These are phyloP conservation scores for Fistularia commersonii DNA, from an alignment of 2,797 vertebrate species.

Conservation along the genomic window DNA sequence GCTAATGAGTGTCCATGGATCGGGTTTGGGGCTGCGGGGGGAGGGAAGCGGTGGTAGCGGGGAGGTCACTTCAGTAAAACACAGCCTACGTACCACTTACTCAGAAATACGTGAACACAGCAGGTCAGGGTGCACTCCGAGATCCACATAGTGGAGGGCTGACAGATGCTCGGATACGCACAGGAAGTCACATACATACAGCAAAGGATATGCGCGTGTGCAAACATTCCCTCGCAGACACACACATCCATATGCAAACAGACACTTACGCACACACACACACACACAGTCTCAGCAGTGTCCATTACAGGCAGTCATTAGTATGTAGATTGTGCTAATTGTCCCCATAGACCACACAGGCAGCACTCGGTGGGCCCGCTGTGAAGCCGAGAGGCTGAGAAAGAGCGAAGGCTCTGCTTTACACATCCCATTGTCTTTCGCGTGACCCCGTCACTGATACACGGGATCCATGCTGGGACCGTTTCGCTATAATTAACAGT, in stretches of 20 bases:
- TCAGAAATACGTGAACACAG: conserved; percentile 23
- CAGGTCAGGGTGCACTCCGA: conserved; percentile 17
- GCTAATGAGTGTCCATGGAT: conserved; percentile 97
- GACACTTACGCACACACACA: conserved; percentile 21
- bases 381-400: conserved; percentile 85
- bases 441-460: conserved; percentile 81
- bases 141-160: conserved; percentile 27
- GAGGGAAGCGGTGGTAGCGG: conserved; percentile 9
- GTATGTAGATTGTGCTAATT: conserved; percentile 98
- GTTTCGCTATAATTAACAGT: conserved; percentile 44
- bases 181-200: conserved; percentile 32
- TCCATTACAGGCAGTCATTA: conserved; percentile 91
- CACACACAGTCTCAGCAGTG: conserved; percentile 79
- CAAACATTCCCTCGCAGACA: conserved; percentile 44
- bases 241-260: conserved; percentile 44
- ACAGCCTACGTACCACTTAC: conserved; percentile 23
- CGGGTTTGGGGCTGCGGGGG: conserved; percentile 65
- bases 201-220: conserved; percentile 54
- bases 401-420: conserved; percentile 87
- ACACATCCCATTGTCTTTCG: conserved; percentile 90
- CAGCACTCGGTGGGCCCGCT: conserved; percentile 87
- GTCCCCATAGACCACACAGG: conserved; percentile 97
- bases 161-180: conserved; percentile 29
- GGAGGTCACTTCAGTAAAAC: conserved; percentile 41
- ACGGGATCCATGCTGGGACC: conserved; percentile 53